Conservation (phyloP, 1,140 invertebrate genomes). For the Leptinotarsa undecemlineata region DNA sequence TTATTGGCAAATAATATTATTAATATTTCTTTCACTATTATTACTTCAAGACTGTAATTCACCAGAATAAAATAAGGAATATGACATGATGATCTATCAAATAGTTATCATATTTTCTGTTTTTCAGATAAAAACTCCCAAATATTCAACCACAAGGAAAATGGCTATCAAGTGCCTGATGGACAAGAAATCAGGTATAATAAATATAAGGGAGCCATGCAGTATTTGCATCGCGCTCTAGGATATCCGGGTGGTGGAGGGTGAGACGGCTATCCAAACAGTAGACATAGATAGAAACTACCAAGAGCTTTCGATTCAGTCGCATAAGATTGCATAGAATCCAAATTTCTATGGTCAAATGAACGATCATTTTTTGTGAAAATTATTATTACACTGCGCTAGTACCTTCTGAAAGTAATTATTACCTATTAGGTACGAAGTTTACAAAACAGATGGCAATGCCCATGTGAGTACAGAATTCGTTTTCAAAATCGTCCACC, state of each 20-base stretch:
- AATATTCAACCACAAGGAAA: slow-evolving; percentile 71
- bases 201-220: slow-evolving; percentile 53
- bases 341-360: too few relatives aligned
- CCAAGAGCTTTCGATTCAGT: slow-evolving; percentile 1
- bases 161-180: slow-evolving; percentile 62
- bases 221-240: slow-evolving; percentile 47
- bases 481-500: not conserved
- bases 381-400: too few relatives aligned
- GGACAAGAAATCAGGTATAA: slow-evolving; percentile 55
- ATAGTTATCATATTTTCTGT: slow-evolving; percentile 4
- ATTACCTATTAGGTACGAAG: too few relatives aligned
- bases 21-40: too few relatives aligned
- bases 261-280: slow-evolving; percentile 40
- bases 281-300: slow-evolving; percentile 18
- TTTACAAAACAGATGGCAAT: too few relatives aligned
- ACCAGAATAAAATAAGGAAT: too few relatives aligned
- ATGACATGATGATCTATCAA: not conserved
- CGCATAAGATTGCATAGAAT: not conserved
- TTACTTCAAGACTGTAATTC: too few relatives aligned
- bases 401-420: too few relatives aligned
- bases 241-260: slow-evolving; percentile 35
- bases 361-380: too few relatives aligned
- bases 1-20: too few relatives aligned
- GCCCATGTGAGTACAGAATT: not conserved
- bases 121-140: slow-evolving; percentile 58